Evolutionary conservation across 2,888 invertebrate species (phyloP).

Genomic region (Drosophila tripunctata): DNA sequence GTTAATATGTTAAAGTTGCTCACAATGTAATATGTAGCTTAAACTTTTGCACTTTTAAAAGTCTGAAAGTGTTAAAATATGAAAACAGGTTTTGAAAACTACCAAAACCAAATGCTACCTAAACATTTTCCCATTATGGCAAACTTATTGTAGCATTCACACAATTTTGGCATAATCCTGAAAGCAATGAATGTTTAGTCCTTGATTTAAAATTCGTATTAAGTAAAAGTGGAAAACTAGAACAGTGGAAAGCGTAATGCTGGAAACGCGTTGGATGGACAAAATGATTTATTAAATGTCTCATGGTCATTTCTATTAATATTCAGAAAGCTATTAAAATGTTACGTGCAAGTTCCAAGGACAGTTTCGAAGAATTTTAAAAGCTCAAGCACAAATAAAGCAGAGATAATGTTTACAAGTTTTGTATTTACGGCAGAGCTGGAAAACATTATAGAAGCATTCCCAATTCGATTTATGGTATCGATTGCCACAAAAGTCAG

Average conservation of each 20-base stretch:
- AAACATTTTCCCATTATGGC: not conserved
- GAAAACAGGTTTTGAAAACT: not conserved
- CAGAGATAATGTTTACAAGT: not conserved
- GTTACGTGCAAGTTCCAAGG: not conserved
- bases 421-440: conserved; percentile 7
- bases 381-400: not conserved
- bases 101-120: not conserved
- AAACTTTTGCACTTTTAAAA: no score
- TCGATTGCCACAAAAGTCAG: conserved; percentile 12
- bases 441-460: not conserved
- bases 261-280: not conserved
- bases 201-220: not conserved
- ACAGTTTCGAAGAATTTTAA: not conserved
- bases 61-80: no score
- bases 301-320: not conserved
- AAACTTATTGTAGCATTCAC: not conserved
- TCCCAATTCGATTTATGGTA: not conserved
- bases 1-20: no score
- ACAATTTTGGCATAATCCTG: not conserved
- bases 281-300: not conserved
- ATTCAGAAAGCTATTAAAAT: not conserved
- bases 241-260: not conserved
- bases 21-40: no score
- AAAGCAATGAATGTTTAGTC: not conserved
- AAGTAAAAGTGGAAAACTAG: not conserved